Evolutionary conservation across 2,797 vertebrate species (phyloP).

Genomic region (Anniella stebbinsi): DNA sequence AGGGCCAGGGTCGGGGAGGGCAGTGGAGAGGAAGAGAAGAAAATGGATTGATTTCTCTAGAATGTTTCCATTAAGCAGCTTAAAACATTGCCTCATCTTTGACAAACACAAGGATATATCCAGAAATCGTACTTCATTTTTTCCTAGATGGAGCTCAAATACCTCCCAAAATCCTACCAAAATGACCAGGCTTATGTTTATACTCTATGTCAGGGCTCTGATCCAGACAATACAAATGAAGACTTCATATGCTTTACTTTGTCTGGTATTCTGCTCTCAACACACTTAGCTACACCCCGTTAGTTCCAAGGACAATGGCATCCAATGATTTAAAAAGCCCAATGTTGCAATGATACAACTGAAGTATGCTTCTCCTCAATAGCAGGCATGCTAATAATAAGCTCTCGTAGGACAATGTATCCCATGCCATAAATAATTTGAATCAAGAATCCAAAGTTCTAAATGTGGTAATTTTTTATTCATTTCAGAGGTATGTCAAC

Average conservation of each 20-base stretch:
- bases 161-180: conserved; percentile 57
- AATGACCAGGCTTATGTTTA: conserved; percentile 57
- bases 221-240: conserved; percentile 67
- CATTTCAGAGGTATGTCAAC: conserved; percentile 32
- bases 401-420: neutral
- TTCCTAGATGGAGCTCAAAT: conserved; percentile 68
- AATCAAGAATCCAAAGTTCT: conserved; percentile 54
- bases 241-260: conserved; percentile 51
- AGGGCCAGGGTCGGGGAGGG: conserved; percentile 50
- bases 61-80: conserved; percentile 73
- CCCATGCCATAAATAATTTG: neutral
- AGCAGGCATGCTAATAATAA: neutral
- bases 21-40: conserved; percentile 57
- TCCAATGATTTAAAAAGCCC: conserved; percentile 25
- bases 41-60: conserved; percentile 66
- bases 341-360: conserved; percentile 35
- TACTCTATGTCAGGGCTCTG: conserved; percentile 61
- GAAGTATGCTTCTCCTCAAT: conserved; percentile 20
- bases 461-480: conserved; percentile 57
- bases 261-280: conserved; percentile 38
- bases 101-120: conserved; percentile 63
- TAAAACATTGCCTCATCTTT: conserved; percentile 71
- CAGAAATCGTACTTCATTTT: conserved; percentile 77
- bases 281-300: neutral
- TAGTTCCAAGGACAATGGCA: conserved; percentile 56